Percentiles rank a stretch among this genome's conserved stretches.
Evolutionary conservation across 2,113 vertebrate species (phyloP).

Genomic region (Oncorhynchus masou): DNA sequence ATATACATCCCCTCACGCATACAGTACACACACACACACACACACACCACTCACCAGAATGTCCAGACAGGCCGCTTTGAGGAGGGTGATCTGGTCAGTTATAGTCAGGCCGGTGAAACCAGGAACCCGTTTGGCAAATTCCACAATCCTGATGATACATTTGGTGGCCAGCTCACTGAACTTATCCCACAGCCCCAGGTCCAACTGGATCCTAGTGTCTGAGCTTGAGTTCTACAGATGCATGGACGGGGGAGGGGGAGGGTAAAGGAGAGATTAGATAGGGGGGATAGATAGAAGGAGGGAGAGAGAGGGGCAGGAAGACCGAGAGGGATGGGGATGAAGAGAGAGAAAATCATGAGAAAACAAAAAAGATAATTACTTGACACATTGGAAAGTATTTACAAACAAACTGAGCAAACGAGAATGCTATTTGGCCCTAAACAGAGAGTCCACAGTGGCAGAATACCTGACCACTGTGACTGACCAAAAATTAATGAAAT

Average conservation of each 20-base stretch:
- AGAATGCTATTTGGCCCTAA: too few relatives aligned
- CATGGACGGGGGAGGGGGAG: background rate
- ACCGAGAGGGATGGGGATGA: background rate
- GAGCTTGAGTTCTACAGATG: slow-evolving; percentile 87
- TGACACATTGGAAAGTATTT: too few relatives aligned
- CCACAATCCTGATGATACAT: slow-evolving; percentile 99
- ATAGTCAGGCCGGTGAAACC: slow-evolving; percentile 95
- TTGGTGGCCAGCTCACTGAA: slow-evolving; percentile 98
- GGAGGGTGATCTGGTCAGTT: slow-evolving; percentile 93
- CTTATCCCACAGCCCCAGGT: slow-evolving; percentile 97
- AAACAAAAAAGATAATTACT: too few relatives aligned
- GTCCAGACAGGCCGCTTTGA: slow-evolving; percentile 94
- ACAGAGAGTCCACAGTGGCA: too few relatives aligned
- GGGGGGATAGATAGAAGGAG: background rate
- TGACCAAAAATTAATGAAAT: too few relatives aligned
- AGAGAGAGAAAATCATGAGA: too few relatives aligned
- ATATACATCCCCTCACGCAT: background rate
- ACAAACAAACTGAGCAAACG: too few relatives aligned
- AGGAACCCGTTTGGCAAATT: slow-evolving; percentile 95
- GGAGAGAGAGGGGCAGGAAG: background rate
- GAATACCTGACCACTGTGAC: too few relatives aligned
- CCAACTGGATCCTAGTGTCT: slow-evolving; percentile 92
- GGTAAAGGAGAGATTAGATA: background rate
- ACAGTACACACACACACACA: background rate
- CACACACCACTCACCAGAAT: slow-evolving; percentile 75